Percentiles rank a stretch among this genome's conserved stretches.
phyloP scores from a whole-genome alignment of 2,797 vertebrate genomes.

The Cossypha caffra region DNA sequence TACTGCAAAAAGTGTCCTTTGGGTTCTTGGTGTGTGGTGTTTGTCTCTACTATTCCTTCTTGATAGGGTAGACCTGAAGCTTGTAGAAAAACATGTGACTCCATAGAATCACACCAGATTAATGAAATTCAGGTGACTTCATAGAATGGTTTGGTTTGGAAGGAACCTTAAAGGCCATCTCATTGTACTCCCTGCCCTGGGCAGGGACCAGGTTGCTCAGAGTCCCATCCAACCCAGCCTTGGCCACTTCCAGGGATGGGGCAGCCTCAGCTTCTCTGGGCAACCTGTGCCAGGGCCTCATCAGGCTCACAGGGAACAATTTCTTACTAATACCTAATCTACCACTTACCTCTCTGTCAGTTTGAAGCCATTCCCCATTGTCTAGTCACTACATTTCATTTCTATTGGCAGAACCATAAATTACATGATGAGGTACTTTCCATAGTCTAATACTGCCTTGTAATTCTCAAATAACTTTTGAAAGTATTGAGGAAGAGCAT shows the following conservation, averaged over 20 bases:
- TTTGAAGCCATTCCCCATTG: neutral
- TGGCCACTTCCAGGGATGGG: neutral
- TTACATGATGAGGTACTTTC: neutral
- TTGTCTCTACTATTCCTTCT: neutral
- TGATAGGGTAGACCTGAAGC: neutral
- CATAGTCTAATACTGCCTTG: neutral
- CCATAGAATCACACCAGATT: neutral
- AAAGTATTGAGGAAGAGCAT: neutral
- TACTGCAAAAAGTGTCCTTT: neutral
- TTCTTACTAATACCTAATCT: neutral
- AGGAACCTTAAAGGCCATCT: neutral
- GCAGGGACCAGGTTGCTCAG: neutral
- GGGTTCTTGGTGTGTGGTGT: neutral
- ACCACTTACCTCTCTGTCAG: neutral
- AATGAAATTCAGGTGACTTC: rapidly evolving
- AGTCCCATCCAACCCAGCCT: neutral
- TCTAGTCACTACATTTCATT: neutral
- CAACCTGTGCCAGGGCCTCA: neutral
- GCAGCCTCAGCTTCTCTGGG: neutral
- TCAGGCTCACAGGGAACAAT: neutral
- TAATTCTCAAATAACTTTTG: neutral
- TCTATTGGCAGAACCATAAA: neutral
- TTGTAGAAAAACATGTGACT: neutral
- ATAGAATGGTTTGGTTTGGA: neutral
- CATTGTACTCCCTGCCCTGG: neutral